A percentile compares a stretch with the other conserved stretches of the same genome.
Evolutionary conservation across 2,888 invertebrate species (phyloP).

Genomic region (Beris morrisii): DNA sequence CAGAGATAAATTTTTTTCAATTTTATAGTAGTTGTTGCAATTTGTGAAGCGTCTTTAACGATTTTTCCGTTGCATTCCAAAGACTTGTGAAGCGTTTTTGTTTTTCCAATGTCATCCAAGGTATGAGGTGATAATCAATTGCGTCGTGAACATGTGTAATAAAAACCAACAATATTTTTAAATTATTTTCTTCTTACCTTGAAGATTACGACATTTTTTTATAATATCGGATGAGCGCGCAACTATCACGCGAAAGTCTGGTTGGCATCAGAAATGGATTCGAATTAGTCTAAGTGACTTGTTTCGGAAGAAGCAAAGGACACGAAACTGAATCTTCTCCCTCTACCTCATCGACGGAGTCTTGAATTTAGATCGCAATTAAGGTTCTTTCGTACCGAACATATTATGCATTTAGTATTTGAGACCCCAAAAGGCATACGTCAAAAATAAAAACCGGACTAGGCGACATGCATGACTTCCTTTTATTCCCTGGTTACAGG

Average conservation of each 20-base stretch:
- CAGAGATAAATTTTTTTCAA: constrained; percentile 6
- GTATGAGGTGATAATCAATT: constrained; percentile 6
- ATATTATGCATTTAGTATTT: too few species aligned
- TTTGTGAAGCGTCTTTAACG: constrained; percentile 17
- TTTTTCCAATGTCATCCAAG: constrained; percentile 19
- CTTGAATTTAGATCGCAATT: too few species aligned
- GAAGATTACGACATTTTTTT: not conserved
- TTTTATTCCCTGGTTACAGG: constrained; percentile 29
- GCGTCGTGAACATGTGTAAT: constrained; percentile 16
- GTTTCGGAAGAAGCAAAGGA: too few species aligned
- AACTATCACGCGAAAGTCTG: too few species aligned
- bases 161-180: not conserved
- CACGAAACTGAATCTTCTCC: not conserved
- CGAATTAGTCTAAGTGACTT: too few species aligned
- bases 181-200: constrained; percentile 16
- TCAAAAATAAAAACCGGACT: constrained; percentile 33
- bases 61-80: constrained; percentile 10
- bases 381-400: too few species aligned
- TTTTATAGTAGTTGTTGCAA: not conserved
- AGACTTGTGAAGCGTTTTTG: too few species aligned
- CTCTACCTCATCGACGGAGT: too few species aligned
- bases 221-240: too few species aligned
- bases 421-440: not conserved
- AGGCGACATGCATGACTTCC: constrained; percentile 37
- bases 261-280: too few species aligned